These are phyloP conservation scores for Unio delphinus DNA, from an alignment of 2,888 invertebrate species.

Conservation along the genomic window DNA sequence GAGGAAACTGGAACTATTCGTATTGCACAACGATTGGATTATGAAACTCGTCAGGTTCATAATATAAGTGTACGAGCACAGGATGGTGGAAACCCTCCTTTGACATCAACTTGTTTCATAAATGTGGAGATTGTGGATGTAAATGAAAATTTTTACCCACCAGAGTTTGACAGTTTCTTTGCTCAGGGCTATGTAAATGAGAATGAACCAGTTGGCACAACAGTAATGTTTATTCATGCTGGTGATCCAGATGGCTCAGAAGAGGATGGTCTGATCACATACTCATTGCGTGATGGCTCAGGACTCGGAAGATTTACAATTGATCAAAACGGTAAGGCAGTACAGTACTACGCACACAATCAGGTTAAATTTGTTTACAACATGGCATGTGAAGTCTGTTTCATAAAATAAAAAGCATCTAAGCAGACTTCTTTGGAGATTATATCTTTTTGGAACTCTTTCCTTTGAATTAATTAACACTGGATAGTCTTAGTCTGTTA, in stretches of 20 bases:
- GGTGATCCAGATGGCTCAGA: constrained; percentile 80
- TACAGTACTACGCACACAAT: constrained; percentile 7
- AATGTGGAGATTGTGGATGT: constrained; percentile 88
- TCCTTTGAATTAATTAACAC: too few relatives aligned
- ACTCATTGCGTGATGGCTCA: constrained; percentile 89
- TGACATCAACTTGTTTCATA: constrained; percentile 85
- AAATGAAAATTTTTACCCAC: constrained; percentile 91
- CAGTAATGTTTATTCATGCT: constrained; percentile 85
- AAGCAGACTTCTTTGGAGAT: too few relatives aligned
- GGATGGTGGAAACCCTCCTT: constrained; percentile 83
- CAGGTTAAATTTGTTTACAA: neutral
- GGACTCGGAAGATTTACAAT: constrained; percentile 94
- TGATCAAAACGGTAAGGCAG: constrained; percentile 84
- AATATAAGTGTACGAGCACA: constrained; percentile 88
- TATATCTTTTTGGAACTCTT: too few relatives aligned
- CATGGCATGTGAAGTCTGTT: too few relatives aligned
- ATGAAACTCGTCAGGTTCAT: constrained; percentile 90
- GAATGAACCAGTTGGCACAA: constrained; percentile 83
- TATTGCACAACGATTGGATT: constrained; percentile 85
- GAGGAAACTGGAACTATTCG: constrained; percentile 88
- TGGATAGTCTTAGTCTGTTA: too few relatives aligned
- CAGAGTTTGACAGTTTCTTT: constrained; percentile 87
- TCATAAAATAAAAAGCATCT: too few relatives aligned
- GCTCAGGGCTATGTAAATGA: constrained; percentile 83
- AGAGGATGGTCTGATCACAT: constrained; percentile 85